A percentile compares a stretch with the other conserved stretches of the same genome.
phyloP scores from a whole-genome alignment of 2,888 invertebrate genomes.

The Nasonia oneida region DNA sequence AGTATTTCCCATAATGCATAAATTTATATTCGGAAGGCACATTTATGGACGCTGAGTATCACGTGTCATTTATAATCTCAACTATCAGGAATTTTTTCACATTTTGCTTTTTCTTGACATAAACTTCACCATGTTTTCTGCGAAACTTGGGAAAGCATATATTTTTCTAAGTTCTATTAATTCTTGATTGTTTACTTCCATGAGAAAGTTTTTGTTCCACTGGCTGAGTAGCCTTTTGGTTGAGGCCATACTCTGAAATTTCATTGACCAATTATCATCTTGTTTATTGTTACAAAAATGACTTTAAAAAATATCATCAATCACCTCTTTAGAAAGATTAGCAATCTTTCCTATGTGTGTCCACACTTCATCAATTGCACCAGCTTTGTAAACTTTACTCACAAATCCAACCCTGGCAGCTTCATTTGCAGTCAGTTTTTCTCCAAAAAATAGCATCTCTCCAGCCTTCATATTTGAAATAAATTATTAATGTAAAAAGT shows the following conservation, averaged over 20 bases:
- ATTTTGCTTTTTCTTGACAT: slow-evolving; percentile 74
- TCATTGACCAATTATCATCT: slow-evolving; percentile 34
- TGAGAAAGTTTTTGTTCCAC: slow-evolving; percentile 82
- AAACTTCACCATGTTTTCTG: slow-evolving; percentile 82
- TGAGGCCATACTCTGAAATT: slow-evolving; percentile 82
- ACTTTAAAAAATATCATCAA: neutral
- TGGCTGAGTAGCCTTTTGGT: slow-evolving; percentile 87
- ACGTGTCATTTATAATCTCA: neutral
- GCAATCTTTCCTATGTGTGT: slow-evolving; percentile 65
- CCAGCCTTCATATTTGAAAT: slow-evolving; percentile 78
- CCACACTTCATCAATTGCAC: slow-evolving; percentile 81
- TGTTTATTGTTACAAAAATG: slow-evolving; percentile 4
- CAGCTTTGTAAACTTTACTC: slow-evolving; percentile 86
- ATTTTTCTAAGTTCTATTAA: slow-evolving; percentile 83
- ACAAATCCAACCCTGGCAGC: slow-evolving; percentile 90
- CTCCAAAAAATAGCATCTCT: slow-evolving; percentile 85
- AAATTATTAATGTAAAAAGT: neutral
- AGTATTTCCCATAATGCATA: neutral
- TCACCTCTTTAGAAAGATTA: slow-evolving; percentile 69
- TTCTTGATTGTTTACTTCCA: slow-evolving; percentile 86
- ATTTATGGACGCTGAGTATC: neutral
- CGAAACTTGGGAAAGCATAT: slow-evolving; percentile 85
- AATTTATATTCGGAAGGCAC: neutral
- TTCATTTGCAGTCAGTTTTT: slow-evolving; percentile 89
- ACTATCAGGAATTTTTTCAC: slow-evolving; percentile 44